A percentile compares a stretch with the other conserved stretches of the same genome.
phyloP scores from a whole-genome alignment of 2,113 vertebrate genomes.

The Anseranas semipalmata region DNA sequence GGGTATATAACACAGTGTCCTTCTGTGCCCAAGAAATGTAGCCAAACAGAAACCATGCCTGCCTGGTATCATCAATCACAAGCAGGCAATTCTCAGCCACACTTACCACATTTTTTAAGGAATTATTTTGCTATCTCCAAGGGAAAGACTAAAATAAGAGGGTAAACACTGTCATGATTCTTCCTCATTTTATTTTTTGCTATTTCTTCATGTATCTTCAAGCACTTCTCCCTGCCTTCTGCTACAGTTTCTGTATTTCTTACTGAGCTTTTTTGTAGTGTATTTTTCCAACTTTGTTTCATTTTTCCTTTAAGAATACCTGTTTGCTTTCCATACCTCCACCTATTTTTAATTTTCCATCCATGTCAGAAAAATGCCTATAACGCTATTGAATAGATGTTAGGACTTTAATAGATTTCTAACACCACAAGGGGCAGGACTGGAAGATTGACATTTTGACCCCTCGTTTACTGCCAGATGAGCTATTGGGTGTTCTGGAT shows the following conservation, averaged over 20 bases:
- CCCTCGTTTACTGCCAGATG: slow-evolving; percentile 55
- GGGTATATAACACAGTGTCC: background rate
- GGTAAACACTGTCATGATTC: background rate
- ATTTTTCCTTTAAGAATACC: background rate
- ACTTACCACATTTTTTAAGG: background rate
- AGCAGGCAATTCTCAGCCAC: background rate
- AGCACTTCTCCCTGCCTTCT: background rate
- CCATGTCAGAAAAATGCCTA: background rate
- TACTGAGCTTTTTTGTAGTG: background rate
- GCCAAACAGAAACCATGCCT: background rate
- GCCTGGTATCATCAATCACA: background rate
- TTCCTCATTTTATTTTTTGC: background rate
- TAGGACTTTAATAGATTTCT: slow-evolving; percentile 31
- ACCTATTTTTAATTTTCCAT: background rate
- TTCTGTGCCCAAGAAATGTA: background rate
- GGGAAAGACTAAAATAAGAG: background rate
- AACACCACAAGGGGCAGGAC: background rate
- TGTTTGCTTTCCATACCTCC: background rate
- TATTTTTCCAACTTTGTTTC: background rate
- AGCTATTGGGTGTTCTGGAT: slow-evolving; percentile 67
- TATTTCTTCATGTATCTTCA: background rate
- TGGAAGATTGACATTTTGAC: slow-evolving; percentile 64
- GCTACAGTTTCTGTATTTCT: background rate
- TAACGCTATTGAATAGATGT: background rate
- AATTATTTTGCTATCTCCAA: background rate